Evolutionary conservation across 2,113 vertebrate species (phyloP).

Genomic region (Salvelinus sp.): DNA sequence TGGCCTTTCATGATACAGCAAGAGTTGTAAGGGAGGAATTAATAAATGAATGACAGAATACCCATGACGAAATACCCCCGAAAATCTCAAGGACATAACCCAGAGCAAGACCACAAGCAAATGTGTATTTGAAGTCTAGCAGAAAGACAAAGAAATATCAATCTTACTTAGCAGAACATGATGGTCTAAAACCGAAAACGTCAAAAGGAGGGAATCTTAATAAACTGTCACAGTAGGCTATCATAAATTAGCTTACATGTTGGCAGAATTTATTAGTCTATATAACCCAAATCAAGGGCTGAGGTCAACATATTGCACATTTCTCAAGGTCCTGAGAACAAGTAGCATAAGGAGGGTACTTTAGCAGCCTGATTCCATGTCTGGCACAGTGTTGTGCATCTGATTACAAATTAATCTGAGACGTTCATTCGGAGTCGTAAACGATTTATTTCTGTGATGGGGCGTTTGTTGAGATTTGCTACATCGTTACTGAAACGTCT

Average conservation of each 20-base stretch:
- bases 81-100: neutral
- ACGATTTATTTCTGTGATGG: neutral
- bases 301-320: no score
- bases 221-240: no score
- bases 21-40: constrained; percentile 1
- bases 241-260: no score
- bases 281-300: no score
- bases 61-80: neutral
- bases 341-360: neutral
- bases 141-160: neutral
- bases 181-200: neutral
- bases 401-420: neutral
- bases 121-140: no score
- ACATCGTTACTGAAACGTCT: neutral
- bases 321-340: neutral
- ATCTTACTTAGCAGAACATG: neutral
- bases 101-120: no score
- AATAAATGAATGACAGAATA: neutral
- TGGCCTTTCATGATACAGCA: neutral
- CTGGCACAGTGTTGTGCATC: neutral
- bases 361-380: neutral
- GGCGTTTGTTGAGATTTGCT: neutral
- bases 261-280: no score
- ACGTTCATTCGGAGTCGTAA: neutral
- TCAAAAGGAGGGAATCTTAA: neutral